phyloP scores from a whole-genome alignment of 1,140 invertebrate species.

The Drosophila chauvacae region DNA sequence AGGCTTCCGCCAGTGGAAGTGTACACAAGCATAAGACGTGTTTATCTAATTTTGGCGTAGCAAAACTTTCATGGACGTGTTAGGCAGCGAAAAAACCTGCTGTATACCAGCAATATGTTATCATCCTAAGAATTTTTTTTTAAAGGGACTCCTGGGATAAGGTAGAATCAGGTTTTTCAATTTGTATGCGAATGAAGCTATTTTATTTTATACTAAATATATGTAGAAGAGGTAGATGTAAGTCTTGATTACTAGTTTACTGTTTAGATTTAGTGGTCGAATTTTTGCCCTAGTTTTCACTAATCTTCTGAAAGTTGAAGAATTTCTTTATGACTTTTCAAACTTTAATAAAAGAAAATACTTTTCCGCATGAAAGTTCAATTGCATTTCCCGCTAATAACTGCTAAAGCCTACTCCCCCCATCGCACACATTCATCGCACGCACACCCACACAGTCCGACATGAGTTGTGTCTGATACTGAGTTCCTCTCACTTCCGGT shows the following conservation, averaged over 20 bases:
- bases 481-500: constrained; percentile 64
- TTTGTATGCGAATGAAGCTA: too few species aligned
- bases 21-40: constrained; percentile 37
- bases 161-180: too few species aligned
- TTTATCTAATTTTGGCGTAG: constrained; percentile 42
- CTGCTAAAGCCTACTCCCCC: constrained; percentile 61
- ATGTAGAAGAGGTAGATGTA: too few species aligned
- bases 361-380: constrained; percentile 31
- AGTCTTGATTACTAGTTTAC: too few species aligned
- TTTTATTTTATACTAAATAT: too few species aligned
- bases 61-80: constrained; percentile 43
- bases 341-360: constrained; percentile 2
- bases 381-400: constrained; percentile 74
- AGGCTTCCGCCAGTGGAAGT: constrained; percentile 33
- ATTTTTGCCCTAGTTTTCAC: too few species aligned
- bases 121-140: background rate
- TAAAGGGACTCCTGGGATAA: background rate
- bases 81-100: constrained; percentile 21
- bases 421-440: background rate
- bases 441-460: background rate
- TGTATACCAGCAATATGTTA: constrained; percentile 24
- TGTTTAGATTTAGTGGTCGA: too few species aligned
- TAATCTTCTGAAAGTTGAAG: background rate
- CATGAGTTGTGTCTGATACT: constrained; percentile 32
- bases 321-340: too few species aligned